Conservation (phyloP, 2,888 invertebrate species). For the Scaptomyza caliginosa region DNA sequence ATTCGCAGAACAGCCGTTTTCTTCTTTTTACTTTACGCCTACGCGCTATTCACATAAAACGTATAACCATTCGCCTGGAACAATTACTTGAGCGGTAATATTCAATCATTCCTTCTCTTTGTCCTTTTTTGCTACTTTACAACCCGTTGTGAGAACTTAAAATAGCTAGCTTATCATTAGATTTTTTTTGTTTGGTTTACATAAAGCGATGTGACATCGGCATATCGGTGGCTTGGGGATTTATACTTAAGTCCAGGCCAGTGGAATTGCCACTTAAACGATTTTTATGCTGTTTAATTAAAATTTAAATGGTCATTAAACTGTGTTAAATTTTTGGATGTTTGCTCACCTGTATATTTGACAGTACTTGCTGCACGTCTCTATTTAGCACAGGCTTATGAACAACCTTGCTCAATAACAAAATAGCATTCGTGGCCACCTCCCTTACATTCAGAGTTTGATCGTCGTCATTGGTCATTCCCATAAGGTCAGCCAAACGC, state of each 20-base stretch:
- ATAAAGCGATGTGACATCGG: conserved; percentile 37
- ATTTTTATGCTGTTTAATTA: conserved; percentile 12
- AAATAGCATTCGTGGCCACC: conserved; percentile 46
- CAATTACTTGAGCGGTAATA: background rate
- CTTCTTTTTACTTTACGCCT: conserved; percentile 12
- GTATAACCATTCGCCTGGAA: conserved; percentile 22
- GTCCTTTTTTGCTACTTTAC: background rate
- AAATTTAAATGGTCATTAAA: background rate
- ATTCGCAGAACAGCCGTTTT: conserved; percentile 21
- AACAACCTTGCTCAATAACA: conserved; percentile 57
- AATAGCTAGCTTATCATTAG: background rate
- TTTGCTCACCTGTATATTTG: conserved; percentile 70
- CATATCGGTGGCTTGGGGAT: conserved; percentile 7
- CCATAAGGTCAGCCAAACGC: conserved; percentile 31
- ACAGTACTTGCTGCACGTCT: conserved; percentile 74
- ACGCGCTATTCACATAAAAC: background rate
- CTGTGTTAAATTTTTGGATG: background rate
- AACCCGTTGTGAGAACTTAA: background rate
- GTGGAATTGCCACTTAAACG: background rate
- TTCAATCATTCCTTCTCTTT: background rate
- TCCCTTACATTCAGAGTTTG: conserved; percentile 4
- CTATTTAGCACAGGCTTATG: conserved; percentile 71
- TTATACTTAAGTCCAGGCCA: conserved; percentile 23
- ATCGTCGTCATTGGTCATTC: conserved; percentile 5
- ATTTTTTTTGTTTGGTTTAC: conserved; percentile 6